Evolutionary conservation across 2,113 vertebrate genomes (phyloP).

Genomic region (Eulemur rufifrons): DNA sequence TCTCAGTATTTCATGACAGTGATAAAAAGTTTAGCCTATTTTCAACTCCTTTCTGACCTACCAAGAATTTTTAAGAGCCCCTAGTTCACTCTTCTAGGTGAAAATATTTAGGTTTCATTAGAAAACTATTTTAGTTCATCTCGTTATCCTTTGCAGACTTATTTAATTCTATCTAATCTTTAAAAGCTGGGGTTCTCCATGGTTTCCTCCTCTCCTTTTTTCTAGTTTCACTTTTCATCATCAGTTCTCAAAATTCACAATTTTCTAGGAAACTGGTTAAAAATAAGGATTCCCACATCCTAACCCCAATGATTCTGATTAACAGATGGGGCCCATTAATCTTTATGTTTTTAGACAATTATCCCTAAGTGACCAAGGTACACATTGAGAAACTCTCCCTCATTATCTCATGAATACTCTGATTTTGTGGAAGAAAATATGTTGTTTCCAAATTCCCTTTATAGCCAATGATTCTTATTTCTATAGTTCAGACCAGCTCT

Average conservation of each 20-base stretch:
- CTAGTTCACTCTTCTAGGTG: background rate
- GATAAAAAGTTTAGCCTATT: background rate
- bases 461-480: background rate
- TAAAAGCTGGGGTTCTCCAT: background rate
- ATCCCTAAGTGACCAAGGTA: background rate
- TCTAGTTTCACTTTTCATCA: background rate
- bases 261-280: background rate
- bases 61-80: background rate
- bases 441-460: background rate
- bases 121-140: background rate
- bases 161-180: background rate
- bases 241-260: background rate
- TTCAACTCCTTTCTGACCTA: constrained; percentile 26
- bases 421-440: background rate
- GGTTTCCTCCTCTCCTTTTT: background rate
- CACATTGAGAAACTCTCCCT: background rate
- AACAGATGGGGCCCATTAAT: background rate
- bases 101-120: constrained; percentile 17
- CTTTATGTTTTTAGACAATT: constrained; percentile 29
- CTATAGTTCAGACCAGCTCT: background rate
- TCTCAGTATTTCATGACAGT: constrained; percentile 15
- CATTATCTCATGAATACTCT: background rate
- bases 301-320: background rate
- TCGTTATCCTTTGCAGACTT: background rate
- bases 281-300: background rate